These are phyloP conservation scores for Esox masquinongy DNA, from an alignment of 2,797 vertebrate species.

Conservation along the genomic window DNA sequence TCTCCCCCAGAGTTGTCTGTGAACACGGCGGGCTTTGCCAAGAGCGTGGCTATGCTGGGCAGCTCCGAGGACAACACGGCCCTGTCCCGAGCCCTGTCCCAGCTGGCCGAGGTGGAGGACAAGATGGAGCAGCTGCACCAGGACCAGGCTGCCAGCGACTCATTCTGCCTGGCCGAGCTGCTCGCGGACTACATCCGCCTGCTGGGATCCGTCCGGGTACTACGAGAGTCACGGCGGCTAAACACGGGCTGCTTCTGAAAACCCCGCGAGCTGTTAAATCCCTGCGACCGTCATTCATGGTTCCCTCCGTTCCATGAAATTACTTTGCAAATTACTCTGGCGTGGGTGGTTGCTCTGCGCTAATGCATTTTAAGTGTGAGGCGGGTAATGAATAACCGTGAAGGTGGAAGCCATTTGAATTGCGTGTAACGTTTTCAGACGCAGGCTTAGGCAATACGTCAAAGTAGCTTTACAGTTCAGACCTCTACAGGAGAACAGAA, in stretches of 20 bases:
- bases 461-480: not conserved
- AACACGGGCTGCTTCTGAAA: not conserved
- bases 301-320: not conserved
- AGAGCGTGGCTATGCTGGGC: slow-evolving; percentile 95
- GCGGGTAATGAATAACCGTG: not conserved
- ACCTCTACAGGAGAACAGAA: too few relatives aligned
- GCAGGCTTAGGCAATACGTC: not conserved
- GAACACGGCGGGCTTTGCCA: slow-evolving; percentile 93
- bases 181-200: slow-evolving; percentile 95
- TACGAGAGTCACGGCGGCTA: not conserved
- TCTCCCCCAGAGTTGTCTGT: slow-evolving; percentile 76
- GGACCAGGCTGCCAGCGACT: slow-evolving; percentile 90
- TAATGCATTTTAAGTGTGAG: not conserved
- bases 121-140: slow-evolving; percentile 96
- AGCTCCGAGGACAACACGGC: slow-evolving; percentile 98
- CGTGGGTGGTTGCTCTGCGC: too few relatives aligned
- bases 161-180: slow-evolving; percentile 90
- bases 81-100: slow-evolving; percentile 91
- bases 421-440: not conserved
- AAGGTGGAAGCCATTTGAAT: not conserved
- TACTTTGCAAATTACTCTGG: too few relatives aligned
- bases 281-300: not conserved
- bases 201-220: slow-evolving; percentile 88
- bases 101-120: slow-evolving; percentile 97
- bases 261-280: not conserved